Percentiles rank a stretch among this genome's conserved stretches.
Conservation (phyloP, 2,113 vertebrate species). For the Urocitellus parryii region DNA sequence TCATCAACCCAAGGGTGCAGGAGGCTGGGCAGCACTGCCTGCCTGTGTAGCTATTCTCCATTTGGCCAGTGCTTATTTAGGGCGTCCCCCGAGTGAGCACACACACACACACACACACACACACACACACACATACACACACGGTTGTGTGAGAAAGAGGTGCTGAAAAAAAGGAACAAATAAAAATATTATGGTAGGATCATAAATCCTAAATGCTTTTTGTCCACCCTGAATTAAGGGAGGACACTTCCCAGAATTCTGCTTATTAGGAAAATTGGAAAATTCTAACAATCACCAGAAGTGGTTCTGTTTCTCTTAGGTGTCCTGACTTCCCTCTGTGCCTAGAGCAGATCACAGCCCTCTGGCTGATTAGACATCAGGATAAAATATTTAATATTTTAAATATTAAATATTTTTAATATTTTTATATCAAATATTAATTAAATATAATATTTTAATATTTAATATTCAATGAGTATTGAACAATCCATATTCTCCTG, state of each 20-base stretch:
- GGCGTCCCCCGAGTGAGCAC: neutral
- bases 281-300: constrained; percentile 55
- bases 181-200: neutral
- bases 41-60: fast-evolving
- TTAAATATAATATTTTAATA: no score
- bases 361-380: neutral
- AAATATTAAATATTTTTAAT: no score
- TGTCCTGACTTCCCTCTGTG: neutral
- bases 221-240: constrained; percentile 2
- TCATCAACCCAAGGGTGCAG: neutral
- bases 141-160: neutral
- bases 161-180: neutral
- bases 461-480: no score
- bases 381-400: neutral
- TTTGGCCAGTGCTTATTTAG: neutral
- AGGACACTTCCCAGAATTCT: constrained; percentile 46
- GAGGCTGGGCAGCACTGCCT: neutral
- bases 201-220: neutral
- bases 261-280: constrained; percentile 49
- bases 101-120: neutral
- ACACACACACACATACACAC: neutral
- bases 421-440: no score
- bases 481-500: neutral
- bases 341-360: neutral
- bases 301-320: constrained; percentile 61